Percentiles rank a stretch among this genome's conserved stretches.
These are phyloP conservation scores for Periphyllus acericola DNA, from an alignment of 2,888 invertebrate species.

Conservation along the genomic window DNA sequence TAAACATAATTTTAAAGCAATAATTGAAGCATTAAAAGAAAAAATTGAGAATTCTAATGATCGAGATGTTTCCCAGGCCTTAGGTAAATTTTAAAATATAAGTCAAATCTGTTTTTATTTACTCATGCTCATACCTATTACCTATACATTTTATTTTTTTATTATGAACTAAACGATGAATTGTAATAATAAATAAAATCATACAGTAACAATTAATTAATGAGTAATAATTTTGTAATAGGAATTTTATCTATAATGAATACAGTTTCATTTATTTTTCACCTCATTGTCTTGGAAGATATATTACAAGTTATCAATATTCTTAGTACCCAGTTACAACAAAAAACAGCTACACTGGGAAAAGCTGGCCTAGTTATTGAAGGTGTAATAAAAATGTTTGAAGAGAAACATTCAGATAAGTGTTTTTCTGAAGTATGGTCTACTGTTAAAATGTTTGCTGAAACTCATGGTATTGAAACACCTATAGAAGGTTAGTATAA, in stretches of 20 bases:
- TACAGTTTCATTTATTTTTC: not conserved
- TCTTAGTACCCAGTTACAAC: not conserved
- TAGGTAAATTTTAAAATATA: constrained; percentile 8
- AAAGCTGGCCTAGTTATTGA: too few relatives aligned
- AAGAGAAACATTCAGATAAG: not conserved
- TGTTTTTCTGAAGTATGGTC: constrained; percentile 15
- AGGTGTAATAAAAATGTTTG: too few relatives aligned
- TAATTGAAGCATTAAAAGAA: constrained; percentile 13
- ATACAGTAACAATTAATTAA: too few relatives aligned
- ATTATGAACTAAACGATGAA: not conserved
- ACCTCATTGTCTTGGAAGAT: not conserved
- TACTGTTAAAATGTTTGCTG: constrained; percentile 2
- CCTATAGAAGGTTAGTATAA: not conserved
- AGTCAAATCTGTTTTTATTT: not conserved
- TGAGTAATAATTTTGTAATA: too few relatives aligned
- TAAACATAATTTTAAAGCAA: not conserved
- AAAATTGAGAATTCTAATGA: constrained; percentile 6
- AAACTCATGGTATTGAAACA: constrained; percentile 17
- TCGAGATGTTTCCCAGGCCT: constrained; percentile 1
- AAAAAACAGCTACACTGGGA: too few relatives aligned
- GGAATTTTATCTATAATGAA: not conserved
- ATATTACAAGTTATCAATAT: not conserved
- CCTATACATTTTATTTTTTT: not conserved
- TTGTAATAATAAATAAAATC: not conserved
- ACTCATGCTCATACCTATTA: not conserved